Evolutionary conservation across 2,797 vertebrate species (phyloP).

Genomic region (Rhinophrynus dorsalis): DNA sequence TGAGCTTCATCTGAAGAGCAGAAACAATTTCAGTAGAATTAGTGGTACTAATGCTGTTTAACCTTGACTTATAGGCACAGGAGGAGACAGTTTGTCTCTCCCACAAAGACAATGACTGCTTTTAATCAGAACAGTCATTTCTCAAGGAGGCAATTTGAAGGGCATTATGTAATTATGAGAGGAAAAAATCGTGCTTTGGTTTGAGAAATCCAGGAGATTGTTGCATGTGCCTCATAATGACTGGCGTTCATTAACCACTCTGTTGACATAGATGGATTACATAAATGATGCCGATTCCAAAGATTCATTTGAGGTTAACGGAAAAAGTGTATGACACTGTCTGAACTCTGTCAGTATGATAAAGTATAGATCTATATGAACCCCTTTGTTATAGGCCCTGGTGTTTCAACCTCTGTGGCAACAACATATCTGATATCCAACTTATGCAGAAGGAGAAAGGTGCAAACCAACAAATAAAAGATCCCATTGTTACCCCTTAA

Average conservation of each 20-base stretch:
- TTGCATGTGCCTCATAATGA: constrained; percentile 21
- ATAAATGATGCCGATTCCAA: background rate
- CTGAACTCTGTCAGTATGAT: background rate
- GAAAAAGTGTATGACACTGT: background rate
- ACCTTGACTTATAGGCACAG: constrained; percentile 19
- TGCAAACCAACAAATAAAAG: no score
- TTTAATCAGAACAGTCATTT: constrained; percentile 40
- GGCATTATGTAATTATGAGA: constrained; percentile 31
- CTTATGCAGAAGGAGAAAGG: no score
- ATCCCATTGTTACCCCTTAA: no score
- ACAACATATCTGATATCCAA: no score
- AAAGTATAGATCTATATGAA: background rate
- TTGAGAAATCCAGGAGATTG: constrained; percentile 16
- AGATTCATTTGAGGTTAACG: background rate
- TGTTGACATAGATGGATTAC: background rate
- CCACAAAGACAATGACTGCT: constrained; percentile 25
- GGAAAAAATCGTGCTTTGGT: constrained; percentile 13
- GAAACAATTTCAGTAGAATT: constrained; percentile 2
- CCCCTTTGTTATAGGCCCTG: no score
- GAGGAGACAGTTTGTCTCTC: constrained; percentile 39
- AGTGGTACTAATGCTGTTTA: constrained; percentile 14
- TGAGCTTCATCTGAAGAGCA: background rate
- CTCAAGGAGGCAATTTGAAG: constrained; percentile 39
- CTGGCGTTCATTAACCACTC: constrained; percentile 23
- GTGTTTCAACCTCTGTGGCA: no score